A percentile compares a stretch with the other conserved stretches of the same genome.
Conservation (phyloP, 2,113 vertebrate species). For the Calypte anna region DNA sequence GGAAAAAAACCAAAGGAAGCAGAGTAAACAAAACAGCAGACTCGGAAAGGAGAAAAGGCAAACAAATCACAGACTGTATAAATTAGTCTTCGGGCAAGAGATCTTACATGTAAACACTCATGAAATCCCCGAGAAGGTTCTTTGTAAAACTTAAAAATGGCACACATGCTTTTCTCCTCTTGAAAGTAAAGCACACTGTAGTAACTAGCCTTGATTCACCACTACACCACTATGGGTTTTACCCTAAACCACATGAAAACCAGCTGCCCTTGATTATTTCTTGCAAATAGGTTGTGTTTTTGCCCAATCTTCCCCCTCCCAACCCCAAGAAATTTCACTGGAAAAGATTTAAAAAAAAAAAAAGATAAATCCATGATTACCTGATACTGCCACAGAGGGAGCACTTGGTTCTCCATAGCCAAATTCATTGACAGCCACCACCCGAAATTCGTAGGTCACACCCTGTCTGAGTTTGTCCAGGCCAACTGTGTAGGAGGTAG, state of each 20-base stretch:
- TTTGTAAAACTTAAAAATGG: not conserved
- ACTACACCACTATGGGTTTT: not conserved
- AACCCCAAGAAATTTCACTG: not conserved
- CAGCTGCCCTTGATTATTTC: not conserved
- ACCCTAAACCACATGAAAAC: not conserved
- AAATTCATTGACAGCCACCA: slow-evolving; percentile 88
- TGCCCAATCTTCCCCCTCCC: not conserved
- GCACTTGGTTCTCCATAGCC: slow-evolving; percentile 94
- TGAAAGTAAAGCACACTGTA: not conserved
- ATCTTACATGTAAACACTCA: not conserved
- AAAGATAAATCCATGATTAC: slow-evolving; percentile 67
- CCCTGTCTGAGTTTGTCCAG: slow-evolving; percentile 89
- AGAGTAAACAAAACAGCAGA: not conserved
- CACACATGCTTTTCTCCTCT: not conserved
- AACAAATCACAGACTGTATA: not conserved
- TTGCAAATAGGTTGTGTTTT: fast-evolving
- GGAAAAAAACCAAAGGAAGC: not conserved
- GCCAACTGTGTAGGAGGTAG: slow-evolving; percentile 85
- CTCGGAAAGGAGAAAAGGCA: not conserved
- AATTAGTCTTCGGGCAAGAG: not conserved
- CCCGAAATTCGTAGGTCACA: slow-evolving; percentile 94
- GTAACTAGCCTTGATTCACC: not conserved
- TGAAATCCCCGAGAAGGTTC: not conserved
- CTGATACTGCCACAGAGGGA: slow-evolving; percentile 88
- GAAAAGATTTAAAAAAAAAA: not conserved